Base-by-base conservation (phyloP, 2,797 vertebrate species). In the Sphaeramia orbicularis region DNA sequence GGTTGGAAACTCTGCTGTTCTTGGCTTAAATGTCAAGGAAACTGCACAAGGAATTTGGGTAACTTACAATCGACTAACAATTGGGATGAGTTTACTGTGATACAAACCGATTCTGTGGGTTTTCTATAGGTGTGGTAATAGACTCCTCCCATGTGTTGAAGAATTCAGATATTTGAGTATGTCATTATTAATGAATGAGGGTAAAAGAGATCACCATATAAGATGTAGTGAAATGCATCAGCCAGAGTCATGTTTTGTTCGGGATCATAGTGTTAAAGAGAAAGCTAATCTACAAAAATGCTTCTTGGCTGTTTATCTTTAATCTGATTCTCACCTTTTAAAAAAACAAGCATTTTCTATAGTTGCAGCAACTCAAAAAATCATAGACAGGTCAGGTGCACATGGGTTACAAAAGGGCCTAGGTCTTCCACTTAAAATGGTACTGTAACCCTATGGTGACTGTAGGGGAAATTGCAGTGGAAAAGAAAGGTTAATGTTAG, bases 341-440 rank as follows among this genome's bases (percentile, higher is more conserved):
- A n/a, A n/a, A n/a, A n/a, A n/a, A n/a, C n/a, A n/a, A n/a, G n/a
- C n/a, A n/a, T 24, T 24, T 24, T 24, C 2, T 24, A 5, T 24
- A 2, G 21, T 24, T 24, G 21, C 21, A 24, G 21, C 21, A 41
- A 10, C 10, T 42, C 21, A 58, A 37, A 38, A 64, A 51, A 8
- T 21, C 48, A 32, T 32, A n/a, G n/a, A n/a, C n/a, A n/a, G n/a
- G n/a, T n/a, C n/a, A n/a, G n/a, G n/a, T n/a, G n/a, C n/a, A n/a
- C n/a, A n/a, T n/a, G n/a, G n/a, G n/a, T n/a, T n/a, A n/a, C 65
- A 21, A 14, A 30, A 50, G 60, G 38, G 76, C 78, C 71, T 72
- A 41, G 56, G 77, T 51, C 49, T 79, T 70, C 67, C 70, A 84
- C 55, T 32, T 57, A 59, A 19, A 61, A 58, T 3, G 10, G 43